phyloP scores from a whole-genome alignment of 1,140 invertebrate species.

The Teleopsis dalmanni region DNA sequence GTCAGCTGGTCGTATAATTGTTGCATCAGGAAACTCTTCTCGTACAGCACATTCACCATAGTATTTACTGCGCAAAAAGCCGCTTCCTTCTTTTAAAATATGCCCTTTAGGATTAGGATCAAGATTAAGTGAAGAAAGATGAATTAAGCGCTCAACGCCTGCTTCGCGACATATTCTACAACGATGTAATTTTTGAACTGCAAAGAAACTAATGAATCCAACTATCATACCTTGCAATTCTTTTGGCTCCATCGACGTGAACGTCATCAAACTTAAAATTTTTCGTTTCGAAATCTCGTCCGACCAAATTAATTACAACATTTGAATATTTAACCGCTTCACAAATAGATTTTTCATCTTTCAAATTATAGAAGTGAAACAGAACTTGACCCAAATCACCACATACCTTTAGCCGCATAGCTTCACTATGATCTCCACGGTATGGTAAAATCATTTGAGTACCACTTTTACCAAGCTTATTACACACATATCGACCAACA shows the following conservation, averaged over 20 bases:
- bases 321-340: slow-evolving; percentile 92
- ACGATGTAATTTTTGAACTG: slow-evolving; percentile 12
- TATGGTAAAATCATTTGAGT: slow-evolving; percentile 89
- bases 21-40: slow-evolving; percentile 93
- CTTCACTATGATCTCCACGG: slow-evolving; percentile 75
- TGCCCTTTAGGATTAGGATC: slow-evolving; percentile 55
- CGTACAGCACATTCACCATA: slow-evolving; percentile 78
- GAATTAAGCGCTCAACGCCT: slow-evolving; percentile 79
- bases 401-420: slow-evolving; percentile 66
- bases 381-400: slow-evolving; percentile 96
- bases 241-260: slow-evolving; percentile 64
- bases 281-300: slow-evolving; percentile 84
- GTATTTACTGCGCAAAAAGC: slow-evolving; percentile 66
- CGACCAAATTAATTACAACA: slow-evolving; percentile 94
- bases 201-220: background rate
- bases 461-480: slow-evolving; percentile 80
- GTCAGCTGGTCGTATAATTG: slow-evolving; percentile 83
- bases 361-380: slow-evolving; percentile 77
- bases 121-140: slow-evolving; percentile 73
- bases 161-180: slow-evolving; percentile 59
- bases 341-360: slow-evolving; percentile 81
- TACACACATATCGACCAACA: slow-evolving; percentile 76
- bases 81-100: slow-evolving; percentile 58
- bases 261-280: slow-evolving; percentile 80
- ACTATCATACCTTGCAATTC: slow-evolving; percentile 50